Evolutionary conservation across 2,797 vertebrate genomes (phyloP).

Genomic region (Taenioides sp.): DNA sequence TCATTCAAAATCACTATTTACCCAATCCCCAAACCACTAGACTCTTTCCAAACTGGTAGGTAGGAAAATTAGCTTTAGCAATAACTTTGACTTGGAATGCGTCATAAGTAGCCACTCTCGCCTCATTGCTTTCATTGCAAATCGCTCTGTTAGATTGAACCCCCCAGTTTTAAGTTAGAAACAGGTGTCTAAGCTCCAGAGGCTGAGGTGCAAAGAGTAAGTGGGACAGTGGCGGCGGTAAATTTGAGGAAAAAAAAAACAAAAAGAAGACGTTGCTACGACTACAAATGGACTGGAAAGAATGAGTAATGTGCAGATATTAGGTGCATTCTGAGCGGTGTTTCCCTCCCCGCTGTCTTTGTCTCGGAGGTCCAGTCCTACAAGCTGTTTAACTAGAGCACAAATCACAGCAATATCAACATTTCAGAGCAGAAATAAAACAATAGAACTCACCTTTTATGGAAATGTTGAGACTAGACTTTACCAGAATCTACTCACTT

Average conservation of each 20-base stretch:
- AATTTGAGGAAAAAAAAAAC: not conserved
- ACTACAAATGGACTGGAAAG: constrained; percentile 8
- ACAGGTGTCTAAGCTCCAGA: constrained; percentile 6
- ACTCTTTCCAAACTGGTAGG: not conserved
- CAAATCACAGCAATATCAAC: constrained; percentile 12
- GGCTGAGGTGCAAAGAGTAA: not conserved
- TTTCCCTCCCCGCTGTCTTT: not conserved
- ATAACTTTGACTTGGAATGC: constrained; percentile 10
- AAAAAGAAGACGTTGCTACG: not conserved
- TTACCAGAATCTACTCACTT: not conserved
- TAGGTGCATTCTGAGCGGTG: not conserved
- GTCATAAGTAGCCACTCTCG: not conserved
- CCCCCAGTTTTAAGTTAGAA: constrained; percentile 3
- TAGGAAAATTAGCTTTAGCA: constrained; percentile 3
- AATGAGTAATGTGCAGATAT: constrained; percentile 3
- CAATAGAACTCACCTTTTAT: constrained; percentile 8
- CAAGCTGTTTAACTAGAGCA: not conserved
- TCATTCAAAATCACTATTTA: not conserved
- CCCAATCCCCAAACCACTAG: not conserved
- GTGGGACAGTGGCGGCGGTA: not conserved
- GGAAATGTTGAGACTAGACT: not conserved
- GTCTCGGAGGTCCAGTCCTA: not conserved
- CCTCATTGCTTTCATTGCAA: constrained; percentile 1
- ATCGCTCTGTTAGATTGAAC: constrained; percentile 3
- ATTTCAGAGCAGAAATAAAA: constrained; percentile 5